Evolutionary conservation across 2,797 vertebrate genomes (phyloP).

Genomic region (Notoglanidium macrostoma): DNA sequence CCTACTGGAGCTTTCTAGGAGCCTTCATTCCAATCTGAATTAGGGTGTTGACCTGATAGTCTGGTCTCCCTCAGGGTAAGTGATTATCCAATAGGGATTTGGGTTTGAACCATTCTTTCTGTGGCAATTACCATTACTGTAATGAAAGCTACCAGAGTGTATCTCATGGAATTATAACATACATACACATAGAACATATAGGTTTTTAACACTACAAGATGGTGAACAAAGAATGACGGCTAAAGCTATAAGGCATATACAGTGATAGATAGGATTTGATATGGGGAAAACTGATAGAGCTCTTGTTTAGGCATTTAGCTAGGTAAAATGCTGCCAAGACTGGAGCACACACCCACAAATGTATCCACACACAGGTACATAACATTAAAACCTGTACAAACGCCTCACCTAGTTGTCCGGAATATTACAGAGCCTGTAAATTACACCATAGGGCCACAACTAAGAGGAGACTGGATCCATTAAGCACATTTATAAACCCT

Average conservation of each 20-base stretch:
- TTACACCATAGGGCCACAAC: not conserved
- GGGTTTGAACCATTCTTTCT: not conserved
- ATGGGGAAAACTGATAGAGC: not conserved
- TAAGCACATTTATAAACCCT: not conserved
- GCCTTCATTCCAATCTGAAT: not conserved
- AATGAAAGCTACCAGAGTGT: not conserved
- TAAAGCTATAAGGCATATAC: not conserved
- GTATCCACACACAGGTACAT: not conserved
- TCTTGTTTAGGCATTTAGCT: not conserved
- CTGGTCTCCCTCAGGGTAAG: not conserved
- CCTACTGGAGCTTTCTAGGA: not conserved
- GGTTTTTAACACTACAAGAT: not conserved
- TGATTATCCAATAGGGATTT: not conserved
- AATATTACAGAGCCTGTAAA: not conserved
- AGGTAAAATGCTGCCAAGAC: not conserved
- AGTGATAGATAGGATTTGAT: not conserved
- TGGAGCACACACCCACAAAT: conserved; percentile 21
- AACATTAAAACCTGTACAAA: not conserved
- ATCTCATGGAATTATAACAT: not conserved
- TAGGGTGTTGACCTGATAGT: not conserved
- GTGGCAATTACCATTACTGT: not conserved
- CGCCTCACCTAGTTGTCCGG: not conserved
- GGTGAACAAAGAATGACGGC: not conserved
- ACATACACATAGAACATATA: not conserved
- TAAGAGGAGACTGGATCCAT: not conserved